Evolutionary conservation across 2,797 vertebrate species (phyloP), one percentile per base, ranked within the genome.

Genomic region (Malacoraja senta): DNA sequence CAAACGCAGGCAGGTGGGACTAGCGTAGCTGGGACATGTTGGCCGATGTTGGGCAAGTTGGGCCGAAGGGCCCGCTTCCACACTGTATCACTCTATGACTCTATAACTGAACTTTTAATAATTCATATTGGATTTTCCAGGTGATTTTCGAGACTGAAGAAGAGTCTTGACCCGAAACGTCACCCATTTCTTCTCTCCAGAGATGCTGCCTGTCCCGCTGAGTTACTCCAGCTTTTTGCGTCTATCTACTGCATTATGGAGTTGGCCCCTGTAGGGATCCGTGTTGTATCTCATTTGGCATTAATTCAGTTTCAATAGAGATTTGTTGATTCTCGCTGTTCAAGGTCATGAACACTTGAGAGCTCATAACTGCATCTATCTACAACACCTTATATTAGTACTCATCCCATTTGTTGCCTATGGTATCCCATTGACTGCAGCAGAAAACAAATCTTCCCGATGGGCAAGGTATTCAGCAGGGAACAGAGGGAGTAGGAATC

Each of bases 361-460:
- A 92, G 90, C 90, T 58, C 24, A 53, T 92, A 15, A 76, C 90
- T 91, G 90, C 65, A 53, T 19, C 21, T 29, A 44, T 8, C 12
- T n/a, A 92, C 24, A 19, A 58, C 53, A 38, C 44, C 26, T 92
- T 44, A 58, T 17, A 74, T 58, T 92, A 35, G n/a, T 35, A 21
- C 8, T 26, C 84, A 26, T 71, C 24, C 13, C 0, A 44, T 92
- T 21, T 74, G 44, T 71, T 76, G 71, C 35, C 35, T 53, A 15
- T 17, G 68, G 13, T 53, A 76, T 29, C 26, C 90, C 68, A 76
- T 13, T 13, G 19, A 29, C 24, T 29, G 38, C 90, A 76, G 29
- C 38, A 76, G 90, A 53, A 53, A 92, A 38, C 38, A 92, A 92
- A 92, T 76, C 63, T 24, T 68, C 84, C 84, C 68, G 71, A 6